Conservation (phyloP, 2,113 vertebrate species). For the Ammodytes marinus region DNA sequence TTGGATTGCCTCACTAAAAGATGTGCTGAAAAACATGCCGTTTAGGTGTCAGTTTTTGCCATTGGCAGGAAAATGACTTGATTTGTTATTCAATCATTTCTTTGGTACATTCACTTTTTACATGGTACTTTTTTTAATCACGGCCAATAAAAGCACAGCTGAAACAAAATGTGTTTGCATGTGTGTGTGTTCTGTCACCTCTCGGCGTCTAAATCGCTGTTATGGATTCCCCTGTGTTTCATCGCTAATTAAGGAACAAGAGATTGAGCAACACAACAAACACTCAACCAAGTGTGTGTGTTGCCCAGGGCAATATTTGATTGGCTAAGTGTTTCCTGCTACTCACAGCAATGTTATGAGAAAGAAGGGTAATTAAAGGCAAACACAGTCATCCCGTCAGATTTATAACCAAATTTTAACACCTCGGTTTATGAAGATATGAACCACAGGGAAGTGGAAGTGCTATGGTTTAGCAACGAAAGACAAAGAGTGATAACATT, state of each 20-base stretch:
- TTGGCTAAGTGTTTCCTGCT: conserved; percentile 46
- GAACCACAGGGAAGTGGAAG: background rate
- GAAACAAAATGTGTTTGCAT: background rate
- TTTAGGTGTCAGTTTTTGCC: conserved; percentile 10
- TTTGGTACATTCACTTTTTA: conserved; percentile 8
- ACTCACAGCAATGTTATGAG: conserved; percentile 16
- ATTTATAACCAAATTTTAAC: conserved; percentile 19
- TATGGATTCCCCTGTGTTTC: conserved; percentile 36
- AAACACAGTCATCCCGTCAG: background rate
- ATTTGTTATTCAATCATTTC: background rate
- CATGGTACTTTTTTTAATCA: conserved; percentile 15
- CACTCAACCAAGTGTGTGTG: conserved; percentile 14
- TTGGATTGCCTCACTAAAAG: background rate
- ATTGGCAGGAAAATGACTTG: background rate
- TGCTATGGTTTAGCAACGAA: conserved; percentile 9
- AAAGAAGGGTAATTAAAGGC: conserved; percentile 38
- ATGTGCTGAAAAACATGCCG: background rate
- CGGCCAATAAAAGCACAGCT: conserved; percentile 25
- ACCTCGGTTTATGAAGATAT: conserved; percentile 36
- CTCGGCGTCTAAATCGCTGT: conserved; percentile 31
- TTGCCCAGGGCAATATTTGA: conserved; percentile 49
- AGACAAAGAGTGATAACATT: background rate
- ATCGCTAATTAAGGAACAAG: conserved; percentile 52
- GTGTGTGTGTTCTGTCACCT: conserved; percentile 7
- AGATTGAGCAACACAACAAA: conserved; percentile 54